Evolutionary conservation across 2,797 vertebrate genomes (phyloP), one percentile per base, ranked within the genome.

Genomic region (Muscicapa comitata): DNA sequence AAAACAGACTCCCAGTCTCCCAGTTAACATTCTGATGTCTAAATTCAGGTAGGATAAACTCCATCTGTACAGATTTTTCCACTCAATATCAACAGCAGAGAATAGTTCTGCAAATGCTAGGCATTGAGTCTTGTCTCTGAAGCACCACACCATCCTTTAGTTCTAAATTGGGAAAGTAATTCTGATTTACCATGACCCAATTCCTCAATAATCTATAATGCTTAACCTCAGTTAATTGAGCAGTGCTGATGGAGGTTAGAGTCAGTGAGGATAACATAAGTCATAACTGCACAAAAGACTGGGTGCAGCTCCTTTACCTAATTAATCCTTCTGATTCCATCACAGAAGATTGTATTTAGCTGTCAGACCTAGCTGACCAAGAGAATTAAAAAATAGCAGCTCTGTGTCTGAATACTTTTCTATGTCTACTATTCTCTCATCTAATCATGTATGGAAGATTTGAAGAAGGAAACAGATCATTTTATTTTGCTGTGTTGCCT

Each of bases 191-290:
- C 70, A 29, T 42, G 21, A 70, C 25, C 58, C 47, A 72, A 50
- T 77, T 90, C 70, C 47, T 78, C 74, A 92, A 86, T 80, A 92
- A 90, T 71, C 90, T 86, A 65, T 78, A 91, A 70, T 61, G 50
- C 62, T 95, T 96, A 94, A 91, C 55, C 68, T 75, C 38, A 77
- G 51, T 80, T 92, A 93, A 78, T 80, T 94, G 71, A 96, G 92
- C 81, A 93, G 65, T 89, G n/a, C 61, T 88, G 63, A 84, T 76
- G 72, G 40, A 91, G 45, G 73, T 93, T 93, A 79, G 68, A 86
- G 63, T 59, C 33, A 70, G 51, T 48, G 62, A 77, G 33, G 35
- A 23, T 59, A 88, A 51, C 45, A 17, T 92, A 95, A 96, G 50
- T 95, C 93, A 95, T 86, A 97, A 93, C 61, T 61, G 48, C 38